Evolutionary conservation across 2,113 vertebrate species (phyloP), one percentile per base, ranked within the genome.

Genomic region (Microtus ochrogaster): DNA sequence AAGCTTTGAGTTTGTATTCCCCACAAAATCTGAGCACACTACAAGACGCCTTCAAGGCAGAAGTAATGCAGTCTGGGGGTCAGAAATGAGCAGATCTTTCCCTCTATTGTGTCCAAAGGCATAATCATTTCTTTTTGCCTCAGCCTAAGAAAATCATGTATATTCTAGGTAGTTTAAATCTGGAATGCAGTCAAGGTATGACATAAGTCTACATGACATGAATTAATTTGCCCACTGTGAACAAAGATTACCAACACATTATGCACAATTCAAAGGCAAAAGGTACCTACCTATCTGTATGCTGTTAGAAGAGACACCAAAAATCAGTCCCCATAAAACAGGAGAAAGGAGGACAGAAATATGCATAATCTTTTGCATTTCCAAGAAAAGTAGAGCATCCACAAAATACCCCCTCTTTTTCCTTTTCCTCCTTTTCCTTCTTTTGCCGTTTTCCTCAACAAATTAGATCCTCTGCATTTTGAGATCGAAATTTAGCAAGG

Each of bases 311-410:
- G 99, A 99, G 96, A 99, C 99, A 98, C 99, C 99, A 87, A 99
- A 98, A 98, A 99, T 98, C 98, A 99, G 99, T 97, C 99, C 99
- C 99, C 99, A 99, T 96, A 99, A 98, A 97, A 99, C 99, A 98
- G 99, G 98, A 97, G 99, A 98, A 94, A 99, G 98, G 95, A 99
- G 99, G 97, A 99, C 98, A 98, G 99, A 99, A 98, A 99, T 98
- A 99, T 99, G 99, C 98, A 99, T 99, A 98, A 99, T 99, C 98
- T 99, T 99, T 98, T 99, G 99, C 99, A 99, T 99, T 99, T 99
- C 99, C 99, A 99, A 98, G 98, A 98, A 97, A 98, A 98, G 98
- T 96, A 97, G 99, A 99, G 98, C 99, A 99, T 99, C 99, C 99
- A 99, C 98, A 98, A 98, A 98, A 98, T 93, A 97, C 90, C 91